phyloP scores from a whole-genome alignment of 2,113 vertebrate species.

The Python bivittatus region DNA sequence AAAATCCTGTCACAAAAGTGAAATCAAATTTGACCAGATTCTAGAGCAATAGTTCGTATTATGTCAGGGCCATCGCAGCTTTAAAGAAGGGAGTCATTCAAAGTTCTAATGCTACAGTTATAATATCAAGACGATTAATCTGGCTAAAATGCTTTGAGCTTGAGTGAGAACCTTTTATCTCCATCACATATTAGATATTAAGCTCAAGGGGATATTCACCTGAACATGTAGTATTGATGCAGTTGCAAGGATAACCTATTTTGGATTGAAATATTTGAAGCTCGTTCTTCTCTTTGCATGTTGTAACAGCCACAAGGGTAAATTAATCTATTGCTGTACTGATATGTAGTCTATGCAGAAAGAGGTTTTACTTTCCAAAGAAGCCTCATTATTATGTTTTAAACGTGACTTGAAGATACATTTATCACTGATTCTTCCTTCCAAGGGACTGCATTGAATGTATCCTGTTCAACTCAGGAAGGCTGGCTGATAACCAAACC shows the following conservation, averaged over 20 bases:
- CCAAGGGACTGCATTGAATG: conserved; percentile 95
- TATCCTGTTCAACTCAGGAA: conserved; percentile 84
- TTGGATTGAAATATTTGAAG: neutral
- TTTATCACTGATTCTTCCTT: conserved; percentile 16
- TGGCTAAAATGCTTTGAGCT: no score
- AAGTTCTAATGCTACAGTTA: neutral
- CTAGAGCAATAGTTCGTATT: neutral
- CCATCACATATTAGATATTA: neutral
- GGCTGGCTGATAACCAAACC: conserved; percentile 90
- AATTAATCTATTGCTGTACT: neutral
- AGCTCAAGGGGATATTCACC: conserved; percentile 5
- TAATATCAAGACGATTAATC: fast-evolving
- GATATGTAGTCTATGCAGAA: neutral
- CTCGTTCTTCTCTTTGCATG: neutral
- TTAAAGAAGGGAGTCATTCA: neutral
- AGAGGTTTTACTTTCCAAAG: neutral
- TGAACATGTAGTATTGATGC: neutral
- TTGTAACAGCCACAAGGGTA: neutral
- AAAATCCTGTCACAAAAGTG: neutral
- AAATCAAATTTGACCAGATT: neutral
- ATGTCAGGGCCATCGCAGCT: neutral
- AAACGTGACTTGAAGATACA: neutral
- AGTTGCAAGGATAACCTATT: neutral
- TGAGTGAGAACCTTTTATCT: fast-evolving
- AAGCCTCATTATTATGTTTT: neutral